These are phyloP conservation scores for Rhinella marina DNA, from an alignment of 2,797 vertebrate species.

Conservation along the genomic window DNA sequence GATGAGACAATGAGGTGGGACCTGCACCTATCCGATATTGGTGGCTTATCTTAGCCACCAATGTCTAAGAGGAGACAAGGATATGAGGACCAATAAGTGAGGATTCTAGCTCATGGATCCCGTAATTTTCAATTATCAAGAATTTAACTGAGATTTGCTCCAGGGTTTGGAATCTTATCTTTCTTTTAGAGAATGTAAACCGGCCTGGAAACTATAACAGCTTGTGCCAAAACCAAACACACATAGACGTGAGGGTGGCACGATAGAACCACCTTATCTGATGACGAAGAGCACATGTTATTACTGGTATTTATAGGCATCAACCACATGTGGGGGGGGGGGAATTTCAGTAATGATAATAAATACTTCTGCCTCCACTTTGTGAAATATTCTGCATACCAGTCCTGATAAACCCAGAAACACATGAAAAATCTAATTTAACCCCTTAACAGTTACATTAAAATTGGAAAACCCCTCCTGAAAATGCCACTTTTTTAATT, in stretches of 20 bases:
- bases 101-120: neutral
- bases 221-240: neutral
- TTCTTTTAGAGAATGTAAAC: neutral
- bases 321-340: neutral
- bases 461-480: no score
- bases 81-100: neutral
- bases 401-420: neutral
- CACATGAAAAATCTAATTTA: no score
- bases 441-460: no score
- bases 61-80: no score
- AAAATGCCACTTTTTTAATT: no score
- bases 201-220: neutral
- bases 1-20: no score
- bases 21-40: no score
- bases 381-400: slow-evolving; percentile 19
- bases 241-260: neutral
- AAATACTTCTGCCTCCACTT: neutral
- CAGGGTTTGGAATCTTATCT: neutral
- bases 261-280: no score
- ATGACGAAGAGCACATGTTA: neutral
- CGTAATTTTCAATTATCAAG: neutral
- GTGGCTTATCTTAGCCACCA: no score
- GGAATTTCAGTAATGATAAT: neutral
- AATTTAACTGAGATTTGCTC: neutral
- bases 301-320: neutral